Conservation (phyloP, 2,888 invertebrate genomes). For the Leptopilina syphax region DNA sequence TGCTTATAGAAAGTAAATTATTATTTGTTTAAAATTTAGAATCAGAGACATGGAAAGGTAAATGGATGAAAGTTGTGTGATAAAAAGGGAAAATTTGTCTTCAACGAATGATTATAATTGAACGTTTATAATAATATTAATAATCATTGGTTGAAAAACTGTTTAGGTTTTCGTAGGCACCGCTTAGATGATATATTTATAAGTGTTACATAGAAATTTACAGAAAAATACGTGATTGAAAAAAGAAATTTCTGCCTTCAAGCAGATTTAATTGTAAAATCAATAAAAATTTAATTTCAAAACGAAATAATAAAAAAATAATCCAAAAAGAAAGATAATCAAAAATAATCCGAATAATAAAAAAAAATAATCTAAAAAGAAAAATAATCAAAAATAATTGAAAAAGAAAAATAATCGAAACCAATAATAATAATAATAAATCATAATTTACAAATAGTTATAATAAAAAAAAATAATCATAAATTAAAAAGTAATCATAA, state of each 20-base stretch:
- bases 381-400: too few species aligned
- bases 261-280: too few species aligned
- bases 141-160: not conserved
- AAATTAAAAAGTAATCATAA: too few species aligned
- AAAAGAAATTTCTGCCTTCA: not conserved
- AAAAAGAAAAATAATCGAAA: too few species aligned
- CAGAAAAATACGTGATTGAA: not conserved
- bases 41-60: not conserved
- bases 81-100: not conserved
- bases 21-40: constrained; percentile 12
- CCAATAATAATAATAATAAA: too few species aligned
- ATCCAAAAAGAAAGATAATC: too few species aligned
- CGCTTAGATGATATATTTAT: constrained; percentile 16
- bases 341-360: too few species aligned
- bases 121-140: not conserved
- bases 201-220: not conserved
- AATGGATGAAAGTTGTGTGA: not conserved
- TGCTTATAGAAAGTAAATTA: not conserved
- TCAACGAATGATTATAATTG: not conserved
- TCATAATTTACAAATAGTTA: too few species aligned
- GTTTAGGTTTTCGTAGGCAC: constrained; percentile 19
- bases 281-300: too few species aligned
- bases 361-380: too few species aligned
- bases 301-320: too few species aligned
- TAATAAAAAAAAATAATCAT: too few species aligned